phyloP scores from a whole-genome alignment of 2,888 invertebrate species.

The Fragum fragum region DNA sequence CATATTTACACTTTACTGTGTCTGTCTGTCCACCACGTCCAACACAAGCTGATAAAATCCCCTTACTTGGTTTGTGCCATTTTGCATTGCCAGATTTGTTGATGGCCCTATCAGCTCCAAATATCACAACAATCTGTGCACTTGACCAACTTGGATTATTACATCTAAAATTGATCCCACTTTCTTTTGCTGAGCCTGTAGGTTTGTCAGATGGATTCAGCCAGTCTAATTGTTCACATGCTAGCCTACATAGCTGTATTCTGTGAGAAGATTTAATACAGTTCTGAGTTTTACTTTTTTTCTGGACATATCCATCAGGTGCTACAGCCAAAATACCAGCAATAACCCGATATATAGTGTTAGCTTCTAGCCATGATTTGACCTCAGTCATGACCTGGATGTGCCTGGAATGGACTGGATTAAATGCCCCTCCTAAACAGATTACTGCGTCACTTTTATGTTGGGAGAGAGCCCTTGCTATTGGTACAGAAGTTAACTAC shows the following conservation, averaged over 20 bases:
- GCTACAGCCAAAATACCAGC: conserved; percentile 62
- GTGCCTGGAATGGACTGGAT: conserved; percentile 66
- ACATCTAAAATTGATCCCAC: conserved; percentile 43
- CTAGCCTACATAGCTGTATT: conserved; percentile 55
- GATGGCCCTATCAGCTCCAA: conserved; percentile 66
- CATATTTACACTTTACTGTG: conserved; percentile 31
- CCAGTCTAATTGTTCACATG: conserved; percentile 53
- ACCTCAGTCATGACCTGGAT: conserved; percentile 50
- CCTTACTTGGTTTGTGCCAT: conserved; percentile 48
- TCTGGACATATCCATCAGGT: conserved; percentile 59
- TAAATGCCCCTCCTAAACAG: conserved; percentile 64
- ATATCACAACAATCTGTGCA: conserved; percentile 35
- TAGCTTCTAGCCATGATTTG: conserved; percentile 59
- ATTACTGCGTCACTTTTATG: conserved; percentile 34
- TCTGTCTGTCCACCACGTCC: conserved; percentile 61
- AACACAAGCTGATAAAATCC: conserved; percentile 48
- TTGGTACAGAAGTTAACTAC: no score
- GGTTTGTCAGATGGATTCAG: conserved; percentile 52
- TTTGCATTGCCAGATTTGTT: conserved; percentile 51
- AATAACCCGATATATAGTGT: conserved; percentile 54
- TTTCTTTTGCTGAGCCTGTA: conserved; percentile 55
- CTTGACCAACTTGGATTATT: conserved; percentile 4
- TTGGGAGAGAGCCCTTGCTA: no score
- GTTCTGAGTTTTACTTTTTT: conserved; percentile 45
- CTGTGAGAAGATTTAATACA: conserved; percentile 63